These are phyloP conservation scores for Caenorhabditis latens DNA, from an alignment of 1,140 invertebrate genomes.

Conservation along the genomic window DNA sequence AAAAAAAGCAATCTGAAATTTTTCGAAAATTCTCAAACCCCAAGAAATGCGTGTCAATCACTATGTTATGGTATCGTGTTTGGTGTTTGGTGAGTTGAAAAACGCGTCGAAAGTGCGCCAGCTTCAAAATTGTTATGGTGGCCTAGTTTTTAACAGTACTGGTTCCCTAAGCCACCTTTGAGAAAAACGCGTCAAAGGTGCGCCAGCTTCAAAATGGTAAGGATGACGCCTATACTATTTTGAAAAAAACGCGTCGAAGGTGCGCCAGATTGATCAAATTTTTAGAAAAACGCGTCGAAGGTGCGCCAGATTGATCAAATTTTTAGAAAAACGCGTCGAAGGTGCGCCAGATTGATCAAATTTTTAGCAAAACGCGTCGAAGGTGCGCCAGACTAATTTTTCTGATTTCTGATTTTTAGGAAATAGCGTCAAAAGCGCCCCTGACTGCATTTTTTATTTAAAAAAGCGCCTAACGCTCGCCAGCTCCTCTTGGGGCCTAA, in stretches of 20 bases:
- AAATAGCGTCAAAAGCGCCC: neutral
- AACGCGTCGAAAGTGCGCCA: neutral
- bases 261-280: no score
- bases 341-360: neutral
- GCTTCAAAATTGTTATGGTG: neutral
- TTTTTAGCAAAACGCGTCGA: neutral
- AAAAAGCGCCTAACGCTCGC: neutral
- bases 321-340: neutral
- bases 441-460: no score
- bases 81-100: neutral
- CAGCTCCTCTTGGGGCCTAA: neutral
- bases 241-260: no score
- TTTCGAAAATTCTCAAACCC: neutral
- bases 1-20: neutral
- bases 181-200: no score
- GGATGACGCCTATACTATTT: no score
- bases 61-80: neutral
- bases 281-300: neutral
- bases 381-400: no score
- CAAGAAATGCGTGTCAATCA: neutral
- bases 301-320: neutral
- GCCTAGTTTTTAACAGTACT: neutral
- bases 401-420: neutral
- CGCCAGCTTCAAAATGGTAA: no score
- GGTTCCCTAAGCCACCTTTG: no score